A percentile compares a stretch with the other conserved stretches of the same genome.
phyloP scores from a whole-genome alignment of 1,140 invertebrate species.

The Pissodes strobi region DNA sequence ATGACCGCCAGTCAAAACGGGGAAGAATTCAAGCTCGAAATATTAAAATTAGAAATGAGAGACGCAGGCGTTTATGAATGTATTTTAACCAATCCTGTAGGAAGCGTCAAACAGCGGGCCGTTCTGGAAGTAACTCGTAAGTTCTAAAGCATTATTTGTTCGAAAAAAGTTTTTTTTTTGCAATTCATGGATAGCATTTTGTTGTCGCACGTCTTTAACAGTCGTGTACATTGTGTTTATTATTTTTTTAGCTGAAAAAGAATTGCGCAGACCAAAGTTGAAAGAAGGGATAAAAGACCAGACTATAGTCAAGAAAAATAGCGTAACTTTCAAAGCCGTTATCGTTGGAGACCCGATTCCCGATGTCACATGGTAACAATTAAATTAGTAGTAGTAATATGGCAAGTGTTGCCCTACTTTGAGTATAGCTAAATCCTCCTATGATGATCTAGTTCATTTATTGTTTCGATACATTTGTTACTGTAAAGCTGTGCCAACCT shows the following conservation, averaged over 20 bases:
- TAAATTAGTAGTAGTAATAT: neutral
- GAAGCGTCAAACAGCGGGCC: conserved; percentile 71
- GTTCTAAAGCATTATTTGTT: conserved; percentile 44
- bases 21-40: conserved; percentile 72
- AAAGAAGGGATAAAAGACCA: conserved; percentile 65
- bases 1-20: conserved; percentile 70
- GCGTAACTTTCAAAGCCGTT: conserved; percentile 73
- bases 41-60: conserved; percentile 68
- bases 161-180: neutral
- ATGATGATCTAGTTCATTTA: too few species aligned
- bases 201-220: too few species aligned
- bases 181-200: neutral
- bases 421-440: too few species aligned
- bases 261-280: conserved; percentile 78
- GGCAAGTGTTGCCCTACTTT: too few species aligned
- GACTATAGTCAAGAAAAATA: conserved; percentile 70
- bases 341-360: conserved; percentile 81
- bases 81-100: conserved; percentile 74
- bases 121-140: conserved; percentile 73
- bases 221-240: too few species aligned
- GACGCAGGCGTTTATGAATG: conserved; percentile 81
- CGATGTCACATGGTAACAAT: conserved; percentile 61
- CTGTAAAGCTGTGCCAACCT: neutral
- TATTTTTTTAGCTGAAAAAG: conserved; percentile 66
- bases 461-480: too few species aligned